Base-by-base conservation (phyloP, 2,113 vertebrate genomes). In the Bubo bubo region DNA sequence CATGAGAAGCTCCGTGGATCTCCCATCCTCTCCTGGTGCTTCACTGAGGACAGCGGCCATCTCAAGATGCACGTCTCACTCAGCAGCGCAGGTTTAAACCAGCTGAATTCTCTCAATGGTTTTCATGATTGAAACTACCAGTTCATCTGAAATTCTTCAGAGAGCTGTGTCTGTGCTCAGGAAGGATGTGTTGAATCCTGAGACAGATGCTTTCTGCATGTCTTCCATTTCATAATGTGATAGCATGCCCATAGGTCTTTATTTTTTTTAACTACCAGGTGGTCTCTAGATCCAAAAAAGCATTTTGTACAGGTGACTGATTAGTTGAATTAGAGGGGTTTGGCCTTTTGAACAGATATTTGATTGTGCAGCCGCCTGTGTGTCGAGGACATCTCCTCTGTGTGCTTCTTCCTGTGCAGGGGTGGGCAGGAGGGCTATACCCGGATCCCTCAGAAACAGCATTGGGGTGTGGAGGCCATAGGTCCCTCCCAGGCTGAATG, bases 191-290 rank as follows among this genome's bases (percentile, higher is more conserved):
- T 37, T 50, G 45, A 82, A n/a, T 39, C 26, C 27, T 19, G n/a
- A 34, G 37, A 9, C 10, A 41, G n/a, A 23, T 13, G 19, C 7
- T 59, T 10, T 30, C 45, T 71, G 45, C 17, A 0, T 8, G 22
- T 30, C 47, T 81, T 37, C 27, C 47, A 12, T 62, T 52, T 22
- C 4, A 1, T 12, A 41, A 53, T 0, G 2, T 5, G 5, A 28
- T 32, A 55, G n/a, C 10, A 28, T 0, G 1, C 23, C 8, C n/a
- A 12, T 10, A 8, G 10, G 1, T 30, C 12, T 66, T 43, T 8
- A 11, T 28, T 30, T 81, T 53, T 53, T 93, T 58, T 6, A 67
- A 35, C 24, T 82, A 30, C 47, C 35, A 60, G 35, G 9, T 39
- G 19, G 5, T 15, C 13, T 75, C 30, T 71, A 68, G 3, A 8